Conservation (phyloP, 2,797 vertebrate genomes). For the Streptopelia turtur region DNA sequence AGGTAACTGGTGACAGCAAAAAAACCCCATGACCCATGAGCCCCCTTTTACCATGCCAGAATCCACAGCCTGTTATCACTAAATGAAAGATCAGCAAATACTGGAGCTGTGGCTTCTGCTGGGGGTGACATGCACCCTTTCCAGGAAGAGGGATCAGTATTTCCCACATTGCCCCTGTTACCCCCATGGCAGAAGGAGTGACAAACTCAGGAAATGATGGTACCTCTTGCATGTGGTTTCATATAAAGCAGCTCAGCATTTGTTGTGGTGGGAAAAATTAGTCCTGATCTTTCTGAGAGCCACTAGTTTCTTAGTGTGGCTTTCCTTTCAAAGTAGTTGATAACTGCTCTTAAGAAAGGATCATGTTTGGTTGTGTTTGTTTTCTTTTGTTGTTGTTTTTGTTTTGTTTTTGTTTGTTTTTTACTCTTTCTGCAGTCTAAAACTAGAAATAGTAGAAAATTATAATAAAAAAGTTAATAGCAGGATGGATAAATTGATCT, state of each 20-base stretch:
- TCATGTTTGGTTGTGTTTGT: background rate
- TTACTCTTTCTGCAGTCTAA: background rate
- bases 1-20: background rate
- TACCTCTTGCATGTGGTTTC: background rate
- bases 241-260: background rate
- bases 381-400: no score
- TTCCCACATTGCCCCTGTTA: background rate
- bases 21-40: rapidly evolving
- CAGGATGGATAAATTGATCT: background rate
- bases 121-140: rapidly evolving
- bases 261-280: background rate
- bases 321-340: background rate
- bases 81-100: background rate
- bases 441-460: background rate
- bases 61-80: background rate
- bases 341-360: background rate
- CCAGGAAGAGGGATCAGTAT: background rate
- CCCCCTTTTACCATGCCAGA: background rate
- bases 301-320: background rate
- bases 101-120: background rate
- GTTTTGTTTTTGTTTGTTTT: background rate
- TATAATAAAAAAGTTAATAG: background rate
- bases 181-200: background rate
- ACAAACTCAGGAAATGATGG: background rate
- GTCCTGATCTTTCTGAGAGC: background rate